Conservation (phyloP, 1,140 invertebrate genomes). For the Dinoponera quadriceps region DNA sequence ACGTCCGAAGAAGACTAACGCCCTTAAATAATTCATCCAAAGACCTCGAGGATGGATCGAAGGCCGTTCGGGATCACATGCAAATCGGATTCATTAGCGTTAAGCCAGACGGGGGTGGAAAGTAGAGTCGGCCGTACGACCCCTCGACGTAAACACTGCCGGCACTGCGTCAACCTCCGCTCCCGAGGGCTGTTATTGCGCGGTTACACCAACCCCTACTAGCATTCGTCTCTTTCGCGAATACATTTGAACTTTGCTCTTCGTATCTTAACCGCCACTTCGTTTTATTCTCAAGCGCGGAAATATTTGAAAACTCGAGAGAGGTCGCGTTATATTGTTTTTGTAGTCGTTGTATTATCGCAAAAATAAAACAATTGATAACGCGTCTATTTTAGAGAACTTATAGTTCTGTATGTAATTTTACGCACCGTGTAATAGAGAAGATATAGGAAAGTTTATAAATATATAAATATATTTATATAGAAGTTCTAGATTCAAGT, state of each 20-base stretch:
- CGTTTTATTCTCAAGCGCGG: constrained; percentile 2
- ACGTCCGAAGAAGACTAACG: constrained; percentile 56
- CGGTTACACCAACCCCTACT: constrained; percentile 72
- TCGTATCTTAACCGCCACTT: constrained; percentile 7
- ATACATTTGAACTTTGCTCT: constrained; percentile 55
- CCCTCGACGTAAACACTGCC: constrained; percentile 76
- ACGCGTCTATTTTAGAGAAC: background rate
- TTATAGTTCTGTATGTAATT: background rate
- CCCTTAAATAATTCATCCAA: constrained; percentile 81
- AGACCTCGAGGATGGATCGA: constrained; percentile 74
- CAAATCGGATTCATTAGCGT: constrained; percentile 85
- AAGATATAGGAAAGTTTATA: too few species aligned
- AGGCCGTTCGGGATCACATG: constrained; percentile 83
- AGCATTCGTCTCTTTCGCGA: constrained; percentile 61
- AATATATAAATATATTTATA: too few species aligned
- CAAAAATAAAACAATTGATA: background rate
- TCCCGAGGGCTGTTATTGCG: constrained; percentile 77
- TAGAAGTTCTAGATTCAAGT: too few species aligned
- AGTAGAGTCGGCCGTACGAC: constrained; percentile 53
- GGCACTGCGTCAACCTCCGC: constrained; percentile 72
- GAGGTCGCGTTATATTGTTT: background rate
- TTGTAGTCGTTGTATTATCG: background rate
- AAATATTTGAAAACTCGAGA: background rate
- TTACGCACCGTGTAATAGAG: too few species aligned
- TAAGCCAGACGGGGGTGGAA: constrained; percentile 75